These are phyloP conservation scores for Acronicta leporina DNA, from an alignment of 2,888 invertebrate genomes.

Conservation along the genomic window DNA sequence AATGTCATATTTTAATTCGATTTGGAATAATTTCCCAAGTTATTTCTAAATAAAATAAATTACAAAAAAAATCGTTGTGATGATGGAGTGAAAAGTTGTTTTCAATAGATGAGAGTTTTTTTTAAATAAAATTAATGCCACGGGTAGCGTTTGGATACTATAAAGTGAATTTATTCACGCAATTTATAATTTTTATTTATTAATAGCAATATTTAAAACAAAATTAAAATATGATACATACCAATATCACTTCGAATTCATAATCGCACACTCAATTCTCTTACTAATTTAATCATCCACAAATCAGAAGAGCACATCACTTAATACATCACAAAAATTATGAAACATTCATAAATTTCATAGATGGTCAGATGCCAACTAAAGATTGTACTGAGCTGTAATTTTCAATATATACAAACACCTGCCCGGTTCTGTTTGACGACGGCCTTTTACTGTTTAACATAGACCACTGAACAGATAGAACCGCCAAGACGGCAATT, in stretches of 20 bases:
- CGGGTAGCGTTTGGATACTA: no score
- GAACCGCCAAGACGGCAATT: constrained; percentile 45
- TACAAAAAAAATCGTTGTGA: no score
- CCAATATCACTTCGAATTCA: constrained; percentile 38
- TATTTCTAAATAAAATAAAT: no score
- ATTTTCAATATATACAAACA: constrained; percentile 37
- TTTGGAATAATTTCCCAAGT: no score
- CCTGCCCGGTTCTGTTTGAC: constrained; percentile 41
- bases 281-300: constrained; percentile 68
- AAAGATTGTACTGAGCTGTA: constrained; percentile 18
- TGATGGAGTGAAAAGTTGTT: no score
- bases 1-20: no score
- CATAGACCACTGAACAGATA: constrained; percentile 61
- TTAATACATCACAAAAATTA: constrained; percentile 36
- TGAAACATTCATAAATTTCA: constrained; percentile 32
- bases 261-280: constrained; percentile 53
- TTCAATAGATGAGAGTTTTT: no score
- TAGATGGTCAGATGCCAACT: constrained; percentile 37
- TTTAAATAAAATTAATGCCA: no score
- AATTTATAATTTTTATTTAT: no score
- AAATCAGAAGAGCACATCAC: constrained; percentile 67
- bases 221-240: constrained; percentile 36
- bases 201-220: no score
- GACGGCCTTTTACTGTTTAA: constrained; percentile 46
- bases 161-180: no score